Percentiles rank a stretch among this genome's conserved stretches.
These are phyloP conservation scores for Ennomos quercinarius DNA, from an alignment of 2,888 invertebrate genomes.

Conservation along the genomic window DNA sequence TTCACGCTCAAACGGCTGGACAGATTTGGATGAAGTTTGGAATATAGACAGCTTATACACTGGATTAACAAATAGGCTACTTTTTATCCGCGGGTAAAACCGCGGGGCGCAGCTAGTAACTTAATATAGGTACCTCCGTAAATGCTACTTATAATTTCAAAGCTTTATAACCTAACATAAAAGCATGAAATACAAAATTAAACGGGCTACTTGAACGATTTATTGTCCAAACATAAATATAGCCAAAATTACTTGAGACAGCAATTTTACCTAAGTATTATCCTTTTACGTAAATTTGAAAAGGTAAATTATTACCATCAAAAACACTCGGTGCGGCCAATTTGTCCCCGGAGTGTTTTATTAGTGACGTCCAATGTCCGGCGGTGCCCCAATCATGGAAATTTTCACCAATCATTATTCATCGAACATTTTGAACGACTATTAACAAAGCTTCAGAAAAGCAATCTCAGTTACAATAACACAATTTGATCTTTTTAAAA, in stretches of 20 bases:
- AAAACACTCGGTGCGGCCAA: constrained; percentile 43
- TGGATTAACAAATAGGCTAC: too few relatives aligned
- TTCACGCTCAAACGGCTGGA: too few relatives aligned
- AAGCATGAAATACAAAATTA: too few relatives aligned
- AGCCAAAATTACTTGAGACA: constrained; percentile 2
- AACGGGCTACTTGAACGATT: too few relatives aligned
- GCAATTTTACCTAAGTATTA: neutral
- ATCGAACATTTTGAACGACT: constrained; percentile 35
- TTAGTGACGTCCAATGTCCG: constrained; percentile 39
- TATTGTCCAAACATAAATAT: neutral
- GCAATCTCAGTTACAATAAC: constrained; percentile 2
- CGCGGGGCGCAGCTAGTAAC: too few relatives aligned
- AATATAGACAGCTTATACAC: too few relatives aligned
- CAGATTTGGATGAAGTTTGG: too few relatives aligned
- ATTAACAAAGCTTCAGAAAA: constrained; percentile 28
- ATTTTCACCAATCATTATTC: constrained; percentile 37
- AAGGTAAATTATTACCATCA: constrained; percentile 38
- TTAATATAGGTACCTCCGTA: too few relatives aligned
- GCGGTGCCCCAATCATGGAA: constrained; percentile 33
- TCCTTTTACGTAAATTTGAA: constrained; percentile 1
- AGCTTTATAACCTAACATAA: too few relatives aligned
- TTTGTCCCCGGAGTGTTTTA: constrained; percentile 46
- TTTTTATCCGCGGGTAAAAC: too few relatives aligned
- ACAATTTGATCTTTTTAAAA: neutral
- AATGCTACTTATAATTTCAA: too few relatives aligned